Evolutionary conservation across 2,113 vertebrate genomes (phyloP), one percentile per base, ranked within the genome.

Genomic region (Gasterosteus nipponicus): DNA sequence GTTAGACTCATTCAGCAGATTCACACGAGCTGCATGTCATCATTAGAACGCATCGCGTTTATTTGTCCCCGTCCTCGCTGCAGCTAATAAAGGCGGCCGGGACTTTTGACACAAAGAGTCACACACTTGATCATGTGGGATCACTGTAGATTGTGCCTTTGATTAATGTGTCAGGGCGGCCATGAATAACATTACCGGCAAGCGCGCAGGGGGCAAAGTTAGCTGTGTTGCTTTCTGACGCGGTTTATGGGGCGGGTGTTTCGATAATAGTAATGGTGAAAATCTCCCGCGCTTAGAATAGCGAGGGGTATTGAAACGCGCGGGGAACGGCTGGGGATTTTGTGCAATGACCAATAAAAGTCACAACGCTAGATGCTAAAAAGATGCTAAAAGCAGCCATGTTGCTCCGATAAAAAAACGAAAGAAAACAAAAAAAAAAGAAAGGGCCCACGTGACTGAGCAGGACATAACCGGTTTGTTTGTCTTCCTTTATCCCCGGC

Each of bases 381-480:
- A 26, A 26, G 22, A 26, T 26, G 22, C 22, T 26, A 26, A 26
- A 75, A 64, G n/a, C 33, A 73, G 26, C 38, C 54, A 11, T 16
- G 63, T 65, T 39, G 35, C 46, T n/a, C 31, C 12, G 33, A 7
- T 53, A 14, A 3, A 47, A n/a, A 51, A 7, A 42, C 4, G 15
- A 16, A n/a, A 51, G 2, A 53, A 46, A 46, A 15, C 10, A 54
- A 56, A 73, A 84, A 57, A 46, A 57, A 22, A 14, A 26, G 22
- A 26, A 26, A 26, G 22, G 41, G 57, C 42, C 66, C 46, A n/a
- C 7, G 62, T 44, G 61, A 87, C 8, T 18, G 26, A 71, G 72
- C 62, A 62, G 73, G 87, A 71, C 77, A 9, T 46, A 72, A 75
- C 73, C n/a, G 14, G 69, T 87, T 81, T 90, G 86, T 90, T 89